These are phyloP conservation scores for Piscicola geometra DNA, from an alignment of 2,888 invertebrate genomes.

Conservation along the genomic window DNA sequence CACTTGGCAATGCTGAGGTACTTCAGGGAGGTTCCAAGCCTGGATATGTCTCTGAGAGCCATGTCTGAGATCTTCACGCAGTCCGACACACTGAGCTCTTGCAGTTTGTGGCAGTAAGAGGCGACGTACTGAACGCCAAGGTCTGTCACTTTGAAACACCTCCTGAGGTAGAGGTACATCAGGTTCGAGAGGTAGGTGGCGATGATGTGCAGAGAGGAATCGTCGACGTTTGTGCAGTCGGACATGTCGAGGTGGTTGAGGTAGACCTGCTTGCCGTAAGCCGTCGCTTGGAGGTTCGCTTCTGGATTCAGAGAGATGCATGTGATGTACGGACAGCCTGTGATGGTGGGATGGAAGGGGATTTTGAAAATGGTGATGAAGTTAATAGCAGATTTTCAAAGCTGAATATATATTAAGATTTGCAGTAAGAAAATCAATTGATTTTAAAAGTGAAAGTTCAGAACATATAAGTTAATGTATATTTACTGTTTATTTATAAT, in stretches of 20 bases:
- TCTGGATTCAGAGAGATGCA: constrained; percentile 62
- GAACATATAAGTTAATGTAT: not conserved
- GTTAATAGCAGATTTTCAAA: too few relatives aligned
- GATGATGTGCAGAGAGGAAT: constrained; percentile 75
- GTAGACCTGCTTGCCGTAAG: constrained; percentile 60
- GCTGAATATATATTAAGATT: too few relatives aligned
- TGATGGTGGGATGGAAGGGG: constrained; percentile 6
- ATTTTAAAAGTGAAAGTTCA: not conserved
- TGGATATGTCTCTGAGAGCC: constrained; percentile 79
- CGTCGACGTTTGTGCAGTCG: constrained; percentile 78
- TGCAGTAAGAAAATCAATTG: too few relatives aligned
- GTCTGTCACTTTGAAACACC: constrained; percentile 84
- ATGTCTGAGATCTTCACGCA: constrained; percentile 81
- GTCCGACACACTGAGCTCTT: constrained; percentile 79
- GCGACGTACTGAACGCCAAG: constrained; percentile 85
- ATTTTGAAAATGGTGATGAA: too few relatives aligned
- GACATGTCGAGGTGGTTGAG: constrained; percentile 84
- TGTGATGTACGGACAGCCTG: constrained; percentile 72
- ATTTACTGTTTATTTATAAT: not conserved
- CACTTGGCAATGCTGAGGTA: constrained; percentile 91
- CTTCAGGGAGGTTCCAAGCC: constrained; percentile 78
- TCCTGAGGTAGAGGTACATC: constrained; percentile 77
- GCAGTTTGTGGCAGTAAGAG: constrained; percentile 75
- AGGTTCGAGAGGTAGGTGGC: constrained; percentile 82
- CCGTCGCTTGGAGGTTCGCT: constrained; percentile 50